Evolutionary conservation across 2,113 vertebrate genomes (phyloP), one percentile per base, ranked within the genome.

Genomic region (Lanius ludovicianus): DNA sequence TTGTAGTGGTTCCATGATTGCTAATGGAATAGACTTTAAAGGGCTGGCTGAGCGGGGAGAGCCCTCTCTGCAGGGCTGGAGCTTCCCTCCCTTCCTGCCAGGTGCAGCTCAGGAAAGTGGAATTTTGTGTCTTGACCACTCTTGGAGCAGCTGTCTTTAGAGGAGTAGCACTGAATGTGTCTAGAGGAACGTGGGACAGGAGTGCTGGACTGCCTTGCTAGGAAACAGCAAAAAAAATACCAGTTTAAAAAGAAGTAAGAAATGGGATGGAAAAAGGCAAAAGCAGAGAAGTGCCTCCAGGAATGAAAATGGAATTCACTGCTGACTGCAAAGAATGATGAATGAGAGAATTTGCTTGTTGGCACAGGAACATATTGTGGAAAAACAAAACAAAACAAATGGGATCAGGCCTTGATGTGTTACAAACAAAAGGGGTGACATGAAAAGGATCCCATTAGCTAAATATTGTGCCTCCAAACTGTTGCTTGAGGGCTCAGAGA

Each of bases 1-100:
- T 15, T 60, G 81, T 71, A 87, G 89, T 83, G 86, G 85, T 96
- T 79, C 84, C 91, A 76, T 28, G 79, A 87, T 79, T 89, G 52
- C 87, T 95, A 93, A 97, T 93, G 92, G 92, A 90, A 88, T 7
- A 19, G 84, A 68, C 87, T 81, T 76, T 27, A 41, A 88, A 84
- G 87, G 87, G 84, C 87, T 83, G 75, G n/a, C 87, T 75, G 86
- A 53, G 82, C 3, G 0, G 50, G 90, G 68, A 78, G 71, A 90
- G 41, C 49, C 20, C 49, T 52, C 78, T 77, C 84, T 47, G 76
- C 68, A 79, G 88, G 68, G 84, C 73, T 87, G 82, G 57, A 75
- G 41, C 47, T 79, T n/a, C 76, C n/a, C 52, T 63, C 47, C 87
- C 39, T 63, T 33, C 33, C 6, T 10, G 30, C 6, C 69, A 76